Evolutionary conservation across 2,797 vertebrate species (phyloP).

Genomic region (Melanotaenia pygmaea): DNA sequence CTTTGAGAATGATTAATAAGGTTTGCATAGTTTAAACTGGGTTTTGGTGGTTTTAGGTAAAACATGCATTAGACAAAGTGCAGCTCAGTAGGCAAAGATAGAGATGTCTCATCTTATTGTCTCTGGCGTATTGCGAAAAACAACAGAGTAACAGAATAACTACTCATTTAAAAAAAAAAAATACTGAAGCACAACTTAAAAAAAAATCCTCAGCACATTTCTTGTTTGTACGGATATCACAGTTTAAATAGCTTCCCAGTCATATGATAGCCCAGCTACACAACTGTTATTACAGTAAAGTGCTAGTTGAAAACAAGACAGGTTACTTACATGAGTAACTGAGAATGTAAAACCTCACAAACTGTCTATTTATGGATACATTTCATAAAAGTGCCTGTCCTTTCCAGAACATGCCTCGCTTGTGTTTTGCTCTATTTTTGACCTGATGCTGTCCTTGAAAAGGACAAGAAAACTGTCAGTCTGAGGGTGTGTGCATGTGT

Average conservation of each 20-base stretch:
- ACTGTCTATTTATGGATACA: slow-evolving; percentile 46
- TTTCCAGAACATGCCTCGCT: slow-evolving; percentile 59
- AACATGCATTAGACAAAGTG: slow-evolving; percentile 34
- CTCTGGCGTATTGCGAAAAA: slow-evolving; percentile 45
- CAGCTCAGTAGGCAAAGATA: slow-evolving; percentile 9
- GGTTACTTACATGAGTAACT: slow-evolving; percentile 25
- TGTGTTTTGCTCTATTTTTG: slow-evolving; percentile 79
- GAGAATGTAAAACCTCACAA: slow-evolving; percentile 28
- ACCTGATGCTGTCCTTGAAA: slow-evolving; percentile 77
- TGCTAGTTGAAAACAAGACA: slow-evolving; percentile 16
- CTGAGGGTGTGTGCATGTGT: slow-evolving; percentile 41
- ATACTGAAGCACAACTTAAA: slow-evolving; percentile 19
- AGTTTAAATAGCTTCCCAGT: slow-evolving; percentile 20
- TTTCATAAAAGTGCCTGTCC: slow-evolving; percentile 41
- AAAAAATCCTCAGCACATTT: slow-evolving; percentile 7
- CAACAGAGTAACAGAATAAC: slow-evolving; percentile 54
- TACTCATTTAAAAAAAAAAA: slow-evolving; percentile 45
- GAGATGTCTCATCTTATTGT: slow-evolving; percentile 43
- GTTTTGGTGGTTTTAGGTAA: slow-evolving; percentile 37
- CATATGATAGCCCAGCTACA: slow-evolving; percentile 2
- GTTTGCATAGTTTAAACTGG: slow-evolving; percentile 21
- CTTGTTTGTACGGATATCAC: slow-evolving; percentile 27
- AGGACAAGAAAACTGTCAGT: slow-evolving; percentile 75
- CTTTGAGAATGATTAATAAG: slow-evolving; percentile 44
- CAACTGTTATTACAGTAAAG: slow-evolving; percentile 13